phyloP scores from a whole-genome alignment of 2,113 vertebrate species.

The Sprattus sprattus region DNA sequence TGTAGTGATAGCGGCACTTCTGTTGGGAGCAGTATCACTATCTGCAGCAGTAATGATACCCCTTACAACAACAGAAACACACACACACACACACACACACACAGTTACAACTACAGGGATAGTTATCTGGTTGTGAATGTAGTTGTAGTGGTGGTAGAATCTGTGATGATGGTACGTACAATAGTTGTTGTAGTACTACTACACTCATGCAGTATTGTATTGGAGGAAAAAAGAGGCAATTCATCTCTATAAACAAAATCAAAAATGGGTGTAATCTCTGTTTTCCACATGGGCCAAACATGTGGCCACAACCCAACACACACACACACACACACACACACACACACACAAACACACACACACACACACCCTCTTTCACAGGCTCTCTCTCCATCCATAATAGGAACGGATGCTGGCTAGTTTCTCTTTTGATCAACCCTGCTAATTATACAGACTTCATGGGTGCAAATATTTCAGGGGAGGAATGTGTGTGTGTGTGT shows the following conservation, averaged over 20 bases:
- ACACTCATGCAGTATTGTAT: neutral
- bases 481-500: slow-evolving; percentile 42
- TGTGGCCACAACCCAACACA: too few relatives aligned
- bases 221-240: neutral
- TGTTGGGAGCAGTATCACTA: too few relatives aligned
- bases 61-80: too few relatives aligned
- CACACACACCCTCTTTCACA: too few relatives aligned
- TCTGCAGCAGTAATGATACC: too few relatives aligned
- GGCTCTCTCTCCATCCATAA: slow-evolving; percentile 35
- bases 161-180: neutral
- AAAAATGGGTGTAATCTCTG: neutral
- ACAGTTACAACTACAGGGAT: too few relatives aligned
- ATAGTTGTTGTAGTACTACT: neutral
- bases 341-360: too few relatives aligned
- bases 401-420: slow-evolving; percentile 42
- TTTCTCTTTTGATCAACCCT: slow-evolving; percentile 47
- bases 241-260: neutral
- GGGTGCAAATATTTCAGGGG: slow-evolving; percentile 54
- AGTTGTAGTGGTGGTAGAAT: too few relatives aligned
- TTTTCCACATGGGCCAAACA: neutral
- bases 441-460: slow-evolving; percentile 62
- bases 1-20: neutral
- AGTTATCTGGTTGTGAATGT: too few relatives aligned
- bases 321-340: too few relatives aligned
- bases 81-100: too few relatives aligned